Evolutionary conservation across 2,888 invertebrate genomes (phyloP).

Genomic region (Brenthis ino): DNA sequence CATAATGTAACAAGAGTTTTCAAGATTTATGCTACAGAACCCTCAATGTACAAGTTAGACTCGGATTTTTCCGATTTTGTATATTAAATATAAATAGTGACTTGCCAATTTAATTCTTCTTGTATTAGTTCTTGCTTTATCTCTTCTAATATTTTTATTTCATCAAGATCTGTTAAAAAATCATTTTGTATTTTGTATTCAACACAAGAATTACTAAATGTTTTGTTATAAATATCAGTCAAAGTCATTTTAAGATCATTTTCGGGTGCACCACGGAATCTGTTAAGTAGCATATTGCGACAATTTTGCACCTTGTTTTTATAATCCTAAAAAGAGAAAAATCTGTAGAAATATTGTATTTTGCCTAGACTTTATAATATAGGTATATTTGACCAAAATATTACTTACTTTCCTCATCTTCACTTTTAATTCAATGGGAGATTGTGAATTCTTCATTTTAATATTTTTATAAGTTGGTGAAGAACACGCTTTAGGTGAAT

Average conservation of each 20-base stretch:
- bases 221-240: constrained; percentile 63
- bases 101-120: constrained; percentile 71
- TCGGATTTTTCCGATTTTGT: neutral
- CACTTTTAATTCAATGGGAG: constrained; percentile 71
- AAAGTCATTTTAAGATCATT: constrained; percentile 59
- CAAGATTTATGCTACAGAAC: no score
- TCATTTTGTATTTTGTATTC: constrained; percentile 29
- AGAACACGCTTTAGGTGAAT: constrained; percentile 50
- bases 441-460: constrained; percentile 55
- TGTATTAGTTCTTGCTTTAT: constrained; percentile 69
- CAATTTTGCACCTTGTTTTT: constrained; percentile 68
- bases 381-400: neutral
- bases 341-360: neutral
- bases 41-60: no score
- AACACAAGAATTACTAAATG: constrained; percentile 53
- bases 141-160: constrained; percentile 60
- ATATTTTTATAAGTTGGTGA: constrained; percentile 67
- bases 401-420: constrained; percentile 74
- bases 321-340: constrained; percentile 58
- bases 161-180: constrained; percentile 55
- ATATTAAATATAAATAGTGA: constrained; percentile 15
- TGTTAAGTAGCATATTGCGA: constrained; percentile 64
- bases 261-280: constrained; percentile 57
- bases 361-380: neutral
- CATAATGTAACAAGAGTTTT: no score